Percentiles rank a stretch among this genome's conserved stretches.
Evolutionary conservation across 1,140 invertebrate species (phyloP).

Genomic region (Galendromus occidentalis): DNA sequence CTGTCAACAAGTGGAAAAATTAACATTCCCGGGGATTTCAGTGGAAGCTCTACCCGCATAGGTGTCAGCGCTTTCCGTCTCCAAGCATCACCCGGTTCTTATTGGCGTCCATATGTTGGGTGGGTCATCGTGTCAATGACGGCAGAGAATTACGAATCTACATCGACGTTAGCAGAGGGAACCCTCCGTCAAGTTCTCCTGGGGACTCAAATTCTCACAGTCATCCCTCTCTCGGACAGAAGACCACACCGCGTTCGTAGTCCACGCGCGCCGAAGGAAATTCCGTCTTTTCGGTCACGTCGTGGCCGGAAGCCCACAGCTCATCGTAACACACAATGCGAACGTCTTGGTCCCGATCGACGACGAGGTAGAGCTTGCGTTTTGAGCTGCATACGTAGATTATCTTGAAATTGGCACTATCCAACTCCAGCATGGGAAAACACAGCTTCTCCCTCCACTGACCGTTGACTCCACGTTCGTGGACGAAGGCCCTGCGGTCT

Average conservation of each 20-base stretch:
- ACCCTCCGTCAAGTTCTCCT: no score
- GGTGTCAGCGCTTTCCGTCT: no score
- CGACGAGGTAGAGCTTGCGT: conserved; percentile 7
- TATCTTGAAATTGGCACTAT: not conserved
- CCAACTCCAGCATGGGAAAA: not conserved
- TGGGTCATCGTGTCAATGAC: no score
- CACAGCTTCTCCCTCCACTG: not conserved
- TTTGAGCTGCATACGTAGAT: not conserved
- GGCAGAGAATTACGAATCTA: no score
- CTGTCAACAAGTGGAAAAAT: no score
- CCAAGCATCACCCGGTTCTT: no score
- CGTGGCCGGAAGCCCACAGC: not conserved
- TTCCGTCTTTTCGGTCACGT: not conserved
- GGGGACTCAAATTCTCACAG: no score
- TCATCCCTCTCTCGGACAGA: not conserved
- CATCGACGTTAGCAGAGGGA: no score
- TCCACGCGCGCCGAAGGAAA: not conserved
- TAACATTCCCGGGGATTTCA: no score
- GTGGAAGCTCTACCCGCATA: no score
- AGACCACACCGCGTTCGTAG: conserved; percentile 6
- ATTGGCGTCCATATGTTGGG: no score
- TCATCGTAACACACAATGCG: not conserved
- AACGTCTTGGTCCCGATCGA: not conserved
- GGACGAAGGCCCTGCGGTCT: not conserved
- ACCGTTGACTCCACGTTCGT: not conserved